phyloP scores from a whole-genome alignment of 2,113 vertebrate genomes.

The Mionectes macconnelli region DNA sequence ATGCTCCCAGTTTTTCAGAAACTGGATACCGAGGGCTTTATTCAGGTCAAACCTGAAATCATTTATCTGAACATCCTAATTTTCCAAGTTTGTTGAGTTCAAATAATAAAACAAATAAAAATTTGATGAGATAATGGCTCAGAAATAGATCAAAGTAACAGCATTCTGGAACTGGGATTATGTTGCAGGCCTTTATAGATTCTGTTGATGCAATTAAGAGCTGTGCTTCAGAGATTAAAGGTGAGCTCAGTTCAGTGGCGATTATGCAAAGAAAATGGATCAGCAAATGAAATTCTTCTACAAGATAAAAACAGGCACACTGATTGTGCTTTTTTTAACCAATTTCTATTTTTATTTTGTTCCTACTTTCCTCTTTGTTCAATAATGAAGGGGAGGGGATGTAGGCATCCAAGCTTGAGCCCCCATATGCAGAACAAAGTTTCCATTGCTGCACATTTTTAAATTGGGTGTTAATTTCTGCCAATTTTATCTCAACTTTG shows the following conservation, averaged over 20 bases:
- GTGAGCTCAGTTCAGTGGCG: neutral
- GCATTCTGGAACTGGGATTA: neutral
- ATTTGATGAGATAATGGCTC: neutral
- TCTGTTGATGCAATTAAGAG: neutral
- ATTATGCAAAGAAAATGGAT: neutral
- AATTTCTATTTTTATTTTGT: conserved; percentile 65
- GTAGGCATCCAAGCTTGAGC: neutral
- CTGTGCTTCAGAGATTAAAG: conserved; percentile 6
- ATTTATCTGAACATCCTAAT: neutral
- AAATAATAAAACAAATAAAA: neutral
- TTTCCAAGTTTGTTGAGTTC: neutral
- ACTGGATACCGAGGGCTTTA: neutral
- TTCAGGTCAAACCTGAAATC: neutral
- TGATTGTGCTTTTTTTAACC: neutral
- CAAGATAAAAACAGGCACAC: conserved; percentile 1
- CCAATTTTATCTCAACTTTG: conserved; percentile 69
- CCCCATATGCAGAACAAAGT: conserved; percentile 54
- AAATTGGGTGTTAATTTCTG: conserved; percentile 67
- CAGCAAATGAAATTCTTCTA: neutral
- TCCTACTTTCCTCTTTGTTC: conserved; percentile 61
- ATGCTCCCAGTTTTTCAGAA: neutral
- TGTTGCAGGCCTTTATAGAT: neutral
- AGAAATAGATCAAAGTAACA: neutral
- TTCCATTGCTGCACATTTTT: conserved; percentile 35
- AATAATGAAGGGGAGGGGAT: conserved; percentile 62